Evolutionary conservation across 2,888 invertebrate species (phyloP).

Genomic region (Agonopterix alstromeriana): DNA sequence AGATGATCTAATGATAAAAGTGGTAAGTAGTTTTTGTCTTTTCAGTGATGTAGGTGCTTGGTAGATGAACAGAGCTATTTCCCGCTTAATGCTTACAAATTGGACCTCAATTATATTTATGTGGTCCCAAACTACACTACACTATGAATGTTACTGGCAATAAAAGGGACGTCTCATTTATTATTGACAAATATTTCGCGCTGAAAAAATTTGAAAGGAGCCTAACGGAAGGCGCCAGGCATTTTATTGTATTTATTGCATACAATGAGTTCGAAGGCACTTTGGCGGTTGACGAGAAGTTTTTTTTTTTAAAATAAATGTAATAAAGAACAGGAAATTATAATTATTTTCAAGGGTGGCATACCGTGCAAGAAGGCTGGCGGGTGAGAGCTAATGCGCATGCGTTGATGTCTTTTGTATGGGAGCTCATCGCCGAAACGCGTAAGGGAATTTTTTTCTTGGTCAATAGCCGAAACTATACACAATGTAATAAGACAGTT

Average conservation of each 20-base stretch:
- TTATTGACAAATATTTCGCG: conserved; percentile 75
- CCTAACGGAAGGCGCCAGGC: conserved; percentile 69
- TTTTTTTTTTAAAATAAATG: conserved; percentile 27
- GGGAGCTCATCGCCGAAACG: not conserved
- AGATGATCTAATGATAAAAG: too few relatives aligned
- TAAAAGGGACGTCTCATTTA: conserved; percentile 74
- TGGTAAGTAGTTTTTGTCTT: too few relatives aligned
- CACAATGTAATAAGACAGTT: too few relatives aligned
- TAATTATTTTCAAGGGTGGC: conserved; percentile 16
- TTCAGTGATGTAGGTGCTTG: too few relatives aligned
- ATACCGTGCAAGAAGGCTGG: not conserved
- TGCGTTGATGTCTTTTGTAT: conserved; percentile 65
- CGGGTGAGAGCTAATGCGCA: conserved; percentile 14
- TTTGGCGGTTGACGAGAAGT: conserved; percentile 42
- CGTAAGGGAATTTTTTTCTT: too few relatives aligned
- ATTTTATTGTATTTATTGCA: conserved; percentile 58
- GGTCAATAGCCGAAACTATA: too few relatives aligned
- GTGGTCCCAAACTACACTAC: conserved; percentile 45
- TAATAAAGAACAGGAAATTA: conserved; percentile 58
- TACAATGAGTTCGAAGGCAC: conserved; percentile 39
- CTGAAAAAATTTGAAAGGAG: conserved; percentile 49
- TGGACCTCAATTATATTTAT: conserved; percentile 41
- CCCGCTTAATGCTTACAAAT: conserved; percentile 14
- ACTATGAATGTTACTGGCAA: conserved; percentile 54
- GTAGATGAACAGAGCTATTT: too few relatives aligned